Base-by-base conservation (phyloP, 2,113 vertebrate genomes). In the Callaeas wilsoni region DNA sequence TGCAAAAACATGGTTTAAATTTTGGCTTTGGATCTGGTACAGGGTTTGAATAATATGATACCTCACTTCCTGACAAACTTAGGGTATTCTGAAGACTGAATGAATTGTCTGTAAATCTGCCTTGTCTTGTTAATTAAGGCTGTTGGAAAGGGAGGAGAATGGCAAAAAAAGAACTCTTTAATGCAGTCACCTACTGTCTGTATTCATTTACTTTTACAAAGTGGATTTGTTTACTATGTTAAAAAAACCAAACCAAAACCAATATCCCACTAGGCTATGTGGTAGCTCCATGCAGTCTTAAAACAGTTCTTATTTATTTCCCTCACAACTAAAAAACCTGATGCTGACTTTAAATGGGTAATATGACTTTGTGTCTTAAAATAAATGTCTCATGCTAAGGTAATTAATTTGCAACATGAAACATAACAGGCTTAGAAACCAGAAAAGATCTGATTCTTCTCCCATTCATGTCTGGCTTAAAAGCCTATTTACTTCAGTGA, bases 1-100 rank as follows among this genome's bases (percentile, higher is more conserved):
- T 94, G 56, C 84, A 80, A 92, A 95, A 92, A 81, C 32, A 2
- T 90, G 74, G 78, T 89, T 94, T 88, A 64, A 76, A 84, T 83
- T 90, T 95, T 89, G 84, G 56, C 75, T 94, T 94, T 94, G 39
- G 47, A 27, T 84, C 35, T 68, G 55, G 52, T 80, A 60, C 56
- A 76, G 62, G 23, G 13, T 75, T 94, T 79, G 65, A 82, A 82
- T 89, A 82, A 81, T 90, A 50, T 1, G 22, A 44, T 59, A 57
- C 57, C 60, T 94, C 30, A 16, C 27, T 93, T 89, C 64, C 82
- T 93, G 59, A 64, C 62, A 89, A 90, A 23, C 18, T 73, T 35
- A 13, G 73, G 35, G 35, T 73, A 23, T 76, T 87, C 62, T 73
- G 65, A 96, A 95, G 47, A 62, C 30, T 4, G 11, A 78, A 35